These are phyloP conservation scores for Nephrotoma guestfalica DNA, from an alignment of 2,888 invertebrate species.

Conservation along the genomic window DNA sequence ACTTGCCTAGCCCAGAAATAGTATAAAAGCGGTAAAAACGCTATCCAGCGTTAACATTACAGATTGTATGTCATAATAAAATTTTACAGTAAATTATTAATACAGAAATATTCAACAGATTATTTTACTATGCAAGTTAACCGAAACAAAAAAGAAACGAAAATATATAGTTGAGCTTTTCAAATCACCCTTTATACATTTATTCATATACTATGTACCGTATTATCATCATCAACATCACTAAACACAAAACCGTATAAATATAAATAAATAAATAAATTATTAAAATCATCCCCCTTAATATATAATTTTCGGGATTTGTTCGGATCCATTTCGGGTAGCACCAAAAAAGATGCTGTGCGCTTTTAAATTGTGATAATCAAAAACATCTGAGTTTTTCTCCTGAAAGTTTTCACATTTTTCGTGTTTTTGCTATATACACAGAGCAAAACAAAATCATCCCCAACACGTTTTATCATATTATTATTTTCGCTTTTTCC, in stretches of 20 bases:
- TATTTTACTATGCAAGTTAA: not conserved
- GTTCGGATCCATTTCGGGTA: not conserved
- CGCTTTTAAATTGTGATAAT: not conserved
- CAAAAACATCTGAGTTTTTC: not conserved
- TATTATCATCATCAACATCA: not conserved
- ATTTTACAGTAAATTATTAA: not conserved
- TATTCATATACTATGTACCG: too few species aligned
- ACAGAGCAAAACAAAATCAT: not conserved
- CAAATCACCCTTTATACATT: not conserved
- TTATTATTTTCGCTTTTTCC: not conserved
- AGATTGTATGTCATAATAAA: not conserved
- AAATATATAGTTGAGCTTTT: not conserved
- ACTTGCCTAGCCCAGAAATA: too few species aligned
- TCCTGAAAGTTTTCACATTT: not conserved
- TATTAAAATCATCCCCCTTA: not conserved
- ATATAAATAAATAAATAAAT: not conserved
- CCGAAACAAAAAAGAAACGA: not conserved
- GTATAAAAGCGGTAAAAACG: too few species aligned
- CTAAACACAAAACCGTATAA: not conserved
- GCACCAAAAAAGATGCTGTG: not conserved
- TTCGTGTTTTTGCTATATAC: not conserved
- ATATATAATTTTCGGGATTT: not conserved
- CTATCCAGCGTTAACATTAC: not conserved
- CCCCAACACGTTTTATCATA: not conserved
- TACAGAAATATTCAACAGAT: not conserved